A percentile compares a stretch with the other conserved stretches of the same genome.
phyloP scores from a whole-genome alignment of 2,888 invertebrate species.

The Scelioninae gen. 1 region DNA sequence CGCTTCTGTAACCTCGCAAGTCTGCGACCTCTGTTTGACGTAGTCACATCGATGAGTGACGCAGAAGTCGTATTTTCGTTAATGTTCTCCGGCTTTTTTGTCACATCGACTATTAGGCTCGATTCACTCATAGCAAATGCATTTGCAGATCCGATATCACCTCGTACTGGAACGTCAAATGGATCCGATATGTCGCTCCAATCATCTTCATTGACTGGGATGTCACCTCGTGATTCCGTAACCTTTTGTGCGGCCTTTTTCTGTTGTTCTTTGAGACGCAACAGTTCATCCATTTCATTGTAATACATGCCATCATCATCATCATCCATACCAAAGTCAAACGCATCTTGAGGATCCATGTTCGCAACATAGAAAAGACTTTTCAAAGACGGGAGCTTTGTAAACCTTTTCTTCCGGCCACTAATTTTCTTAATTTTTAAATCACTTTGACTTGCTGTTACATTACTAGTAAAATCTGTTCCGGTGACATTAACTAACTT shows the following conservation, averaged over 20 bases:
- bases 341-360: constrained; percentile 36
- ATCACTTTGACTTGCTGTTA: constrained; percentile 80
- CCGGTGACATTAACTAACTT: constrained; percentile 29
- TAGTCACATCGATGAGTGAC: constrained; percentile 54
- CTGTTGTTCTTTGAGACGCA: constrained; percentile 75
- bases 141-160: constrained; percentile 77
- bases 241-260: constrained; percentile 52
- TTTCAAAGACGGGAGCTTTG: constrained; percentile 54
- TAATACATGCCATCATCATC: constrained; percentile 71
- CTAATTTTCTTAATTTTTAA: too few relatives aligned
- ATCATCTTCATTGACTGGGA: constrained; percentile 69
- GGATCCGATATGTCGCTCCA: constrained; percentile 19
- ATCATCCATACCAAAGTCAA: constrained; percentile 68
- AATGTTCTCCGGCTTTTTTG: constrained; percentile 33
- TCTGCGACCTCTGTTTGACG: constrained; percentile 58
- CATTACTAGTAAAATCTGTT: constrained; percentile 52
- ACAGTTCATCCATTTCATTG: constrained; percentile 79
- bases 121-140: constrained; percentile 34
- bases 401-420: constrained; percentile 73
- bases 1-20: constrained; percentile 66
- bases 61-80: constrained; percentile 44
- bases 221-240: constrained; percentile 77
- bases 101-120: constrained; percentile 18
- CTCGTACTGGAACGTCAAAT: constrained; percentile 76
- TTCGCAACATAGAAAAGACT: constrained; percentile 44